A percentile compares a stretch with the other conserved stretches of the same genome.
These are phyloP conservation scores for Pantherophis vulpinus DNA, from an alignment of 2,797 vertebrate species.

Conservation along the genomic window DNA sequence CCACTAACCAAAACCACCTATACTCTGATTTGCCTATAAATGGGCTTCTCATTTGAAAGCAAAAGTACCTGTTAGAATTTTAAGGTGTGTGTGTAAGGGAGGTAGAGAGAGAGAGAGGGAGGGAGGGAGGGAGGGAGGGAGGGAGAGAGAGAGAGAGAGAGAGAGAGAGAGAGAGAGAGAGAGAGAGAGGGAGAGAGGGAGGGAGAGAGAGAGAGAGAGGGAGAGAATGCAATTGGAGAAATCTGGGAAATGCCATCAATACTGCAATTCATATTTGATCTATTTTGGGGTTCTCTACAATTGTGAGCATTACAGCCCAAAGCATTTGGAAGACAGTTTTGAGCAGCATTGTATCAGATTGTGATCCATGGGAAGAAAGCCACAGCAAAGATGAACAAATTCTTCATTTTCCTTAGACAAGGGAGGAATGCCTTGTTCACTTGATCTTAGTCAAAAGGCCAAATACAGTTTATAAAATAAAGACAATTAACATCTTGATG, in stretches of 20 bases:
- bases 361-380: neutral
- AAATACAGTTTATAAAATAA: conserved; percentile 5
- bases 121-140: too few species aligned
- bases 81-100: neutral
- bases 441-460: neutral
- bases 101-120: accelerated
- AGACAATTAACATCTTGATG: neutral
- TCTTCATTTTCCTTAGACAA: neutral
- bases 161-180: accelerated
- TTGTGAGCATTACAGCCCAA: neutral
- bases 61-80: neutral
- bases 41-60: neutral
- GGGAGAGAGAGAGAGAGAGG: accelerated
- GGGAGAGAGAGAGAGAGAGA: accelerated
- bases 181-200: too few species aligned
- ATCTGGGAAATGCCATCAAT: neutral
- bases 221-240: neutral
- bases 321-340: neutral
- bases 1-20: neutral
- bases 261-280: neutral
- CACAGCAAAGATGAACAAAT: neutral
- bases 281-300: neutral
- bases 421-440: neutral
- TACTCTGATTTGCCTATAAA: neutral
- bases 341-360: neutral